These are phyloP conservation scores for Clarias gariepinus DNA, from an alignment of 2,113 vertebrate species.

Conservation along the genomic window DNA sequence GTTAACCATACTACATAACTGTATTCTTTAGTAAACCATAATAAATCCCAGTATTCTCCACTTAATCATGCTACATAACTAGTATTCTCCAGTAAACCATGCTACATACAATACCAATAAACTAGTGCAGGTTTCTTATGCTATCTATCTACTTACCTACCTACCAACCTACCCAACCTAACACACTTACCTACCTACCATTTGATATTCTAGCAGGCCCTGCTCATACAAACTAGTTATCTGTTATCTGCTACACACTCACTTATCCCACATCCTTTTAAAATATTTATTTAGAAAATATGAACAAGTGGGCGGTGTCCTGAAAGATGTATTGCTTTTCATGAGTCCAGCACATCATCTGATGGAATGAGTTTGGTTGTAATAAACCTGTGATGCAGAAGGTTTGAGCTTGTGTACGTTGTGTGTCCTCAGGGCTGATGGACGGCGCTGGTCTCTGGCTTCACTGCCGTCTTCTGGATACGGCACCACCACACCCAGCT, in stretches of 20 bases:
- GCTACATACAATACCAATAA: not conserved
- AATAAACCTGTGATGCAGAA: not conserved
- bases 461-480: conserved; percentile 92
- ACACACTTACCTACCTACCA: no score
- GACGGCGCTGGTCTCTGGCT: conserved; percentile 90
- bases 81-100: not conserved
- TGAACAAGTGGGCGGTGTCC: not conserved
- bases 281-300: no score
- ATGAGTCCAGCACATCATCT: not conserved
- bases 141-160: no score
- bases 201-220: no score
- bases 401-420: not conserved
- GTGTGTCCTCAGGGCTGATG: conserved; percentile 78
- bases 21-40: not conserved
- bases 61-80: not conserved
- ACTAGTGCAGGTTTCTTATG: no score
- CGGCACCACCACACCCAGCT: conserved; percentile 94
- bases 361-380: not conserved
- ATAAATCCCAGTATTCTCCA: not conserved
- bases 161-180: no score
- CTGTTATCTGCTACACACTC: no score
- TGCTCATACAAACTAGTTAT: no score
- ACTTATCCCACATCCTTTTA: no score
- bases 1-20: not conserved
- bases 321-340: not conserved